Base-by-base conservation (phyloP, 2,888 invertebrate species). In the Digitonthophagus gazella region DNA sequence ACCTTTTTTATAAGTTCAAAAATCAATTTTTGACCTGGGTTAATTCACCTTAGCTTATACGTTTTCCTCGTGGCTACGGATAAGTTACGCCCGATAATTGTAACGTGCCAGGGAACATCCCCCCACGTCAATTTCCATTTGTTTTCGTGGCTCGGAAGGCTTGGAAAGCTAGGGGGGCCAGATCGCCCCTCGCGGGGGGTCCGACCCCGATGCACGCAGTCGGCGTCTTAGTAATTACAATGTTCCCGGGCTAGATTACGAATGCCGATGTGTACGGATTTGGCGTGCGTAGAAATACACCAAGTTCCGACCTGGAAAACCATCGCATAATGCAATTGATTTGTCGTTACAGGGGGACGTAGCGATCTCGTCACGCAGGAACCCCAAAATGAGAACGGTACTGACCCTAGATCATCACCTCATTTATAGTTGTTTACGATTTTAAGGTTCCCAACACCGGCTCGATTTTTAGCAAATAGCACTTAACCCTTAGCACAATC, bases 41-140 rank as follows among this genome's bases (percentile, higher is more conserved):
- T 44, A 44, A 44, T 44, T 44, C 28, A 8, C 28, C n/a, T n/a
- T n/a, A n/a, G 11, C 28, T 44, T 44, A 44, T 11, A 44, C 28
- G 28, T 44, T 44, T 44, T 44, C 28, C 28, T 44, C 28, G 28
- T 8, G 11, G 11, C 11, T 11, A 11, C 28, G 28, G 28, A 44
- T 44, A 44, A 44, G 28, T 44, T 44, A 44, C 28, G 28, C 28
- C 28, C 28, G 28, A 44, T 44, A 44, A 44, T 44, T 44, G 28
- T 44, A 44, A 44, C 28, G 28, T 44, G 28, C 28, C 28, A 11
- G 28, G 6, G 28, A 44, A 44, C 28, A 44, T 44, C 28, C 28
- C 61, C 61, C 61, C 18, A 61, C 20, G 61, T 61, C 61, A 61
- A 61, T 61, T 61, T 61, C 18, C 61, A 61, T 61, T 61, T 61